Evolutionary conservation across 2,113 vertebrate species (phyloP).

Genomic region (Prionailurus bengalensis): DNA sequence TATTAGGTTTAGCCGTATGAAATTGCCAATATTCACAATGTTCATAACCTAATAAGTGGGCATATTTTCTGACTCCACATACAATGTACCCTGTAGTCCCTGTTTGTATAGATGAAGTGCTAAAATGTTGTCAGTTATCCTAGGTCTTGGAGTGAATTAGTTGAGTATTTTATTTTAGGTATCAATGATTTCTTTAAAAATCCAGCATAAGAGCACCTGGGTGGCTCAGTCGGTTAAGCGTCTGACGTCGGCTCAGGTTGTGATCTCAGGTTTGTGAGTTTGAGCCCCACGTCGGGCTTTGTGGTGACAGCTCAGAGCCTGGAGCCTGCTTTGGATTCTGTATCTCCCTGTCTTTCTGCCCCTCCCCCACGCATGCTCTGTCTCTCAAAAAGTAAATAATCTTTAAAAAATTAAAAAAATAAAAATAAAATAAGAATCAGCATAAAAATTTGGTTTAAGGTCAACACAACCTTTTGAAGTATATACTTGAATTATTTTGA

Average conservation of each 20-base stretch:
- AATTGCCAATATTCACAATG: neutral
- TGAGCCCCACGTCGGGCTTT: no score
- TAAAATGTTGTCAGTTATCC: neutral
- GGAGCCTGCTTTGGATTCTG: neutral
- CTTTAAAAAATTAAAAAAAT: neutral
- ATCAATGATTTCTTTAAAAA: slow-evolving; percentile 48
- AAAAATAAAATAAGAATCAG: neutral
- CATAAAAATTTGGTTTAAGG: slow-evolving; percentile 36
- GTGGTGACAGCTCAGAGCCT: no score
- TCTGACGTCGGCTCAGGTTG: neutral
- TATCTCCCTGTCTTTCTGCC: neutral
- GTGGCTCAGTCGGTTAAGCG: neutral
- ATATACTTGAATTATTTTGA: slow-evolving; percentile 27
- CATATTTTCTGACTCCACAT: neutral
- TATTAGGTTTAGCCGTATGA: neutral
- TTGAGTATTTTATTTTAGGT: slow-evolving; percentile 56
- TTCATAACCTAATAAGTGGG: neutral
- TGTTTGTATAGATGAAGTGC: neutral
- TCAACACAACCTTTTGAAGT: neutral
- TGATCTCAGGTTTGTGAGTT: neutral
- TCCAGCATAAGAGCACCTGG: neutral
- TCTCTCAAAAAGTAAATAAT: neutral
- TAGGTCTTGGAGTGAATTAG: slow-evolving; percentile 27
- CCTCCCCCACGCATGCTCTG: neutral
- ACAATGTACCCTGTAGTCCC: neutral